A percentile compares a stretch with the other conserved stretches of the same genome.
phyloP scores from a whole-genome alignment of 2,797 vertebrate genomes.

The Sebastes ruberrimus region DNA sequence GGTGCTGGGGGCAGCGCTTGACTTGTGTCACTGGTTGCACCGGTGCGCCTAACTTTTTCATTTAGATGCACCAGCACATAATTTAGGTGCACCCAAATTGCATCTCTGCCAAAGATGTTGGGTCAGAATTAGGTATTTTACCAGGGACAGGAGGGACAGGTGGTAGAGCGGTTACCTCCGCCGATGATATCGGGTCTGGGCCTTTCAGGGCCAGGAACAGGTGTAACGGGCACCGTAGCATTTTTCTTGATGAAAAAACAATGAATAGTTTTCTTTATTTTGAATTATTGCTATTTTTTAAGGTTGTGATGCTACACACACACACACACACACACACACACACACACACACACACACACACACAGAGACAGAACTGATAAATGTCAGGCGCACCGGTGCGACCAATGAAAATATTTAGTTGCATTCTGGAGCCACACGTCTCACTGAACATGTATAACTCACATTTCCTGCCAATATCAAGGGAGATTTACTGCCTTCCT shows the following conservation, averaged over 20 bases:
- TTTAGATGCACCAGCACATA: too few species aligned
- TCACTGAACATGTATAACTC: not conserved
- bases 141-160: too few species aligned
- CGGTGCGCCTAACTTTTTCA: too few species aligned
- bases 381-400: not conserved
- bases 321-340: not conserved
- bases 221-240: not conserved
- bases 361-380: not conserved
- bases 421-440: not conserved
- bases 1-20: accelerated
- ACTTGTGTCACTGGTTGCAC: too few species aligned
- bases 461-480: slow-evolving; percentile 22
- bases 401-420: not conserved
- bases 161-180: too few species aligned
- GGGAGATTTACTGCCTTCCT: slow-evolving; percentile 16
- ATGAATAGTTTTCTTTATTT: not conserved
- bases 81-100: accelerated
- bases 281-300: not conserved
- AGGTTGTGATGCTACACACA: not conserved
- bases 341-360: not conserved
- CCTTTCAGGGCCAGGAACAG: not conserved
- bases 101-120: too few species aligned
- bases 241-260: not conserved
- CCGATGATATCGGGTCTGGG: not conserved
- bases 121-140: too few species aligned